phyloP scores from a whole-genome alignment of 2,797 vertebrate genomes.

The Muscicapa striata region DNA sequence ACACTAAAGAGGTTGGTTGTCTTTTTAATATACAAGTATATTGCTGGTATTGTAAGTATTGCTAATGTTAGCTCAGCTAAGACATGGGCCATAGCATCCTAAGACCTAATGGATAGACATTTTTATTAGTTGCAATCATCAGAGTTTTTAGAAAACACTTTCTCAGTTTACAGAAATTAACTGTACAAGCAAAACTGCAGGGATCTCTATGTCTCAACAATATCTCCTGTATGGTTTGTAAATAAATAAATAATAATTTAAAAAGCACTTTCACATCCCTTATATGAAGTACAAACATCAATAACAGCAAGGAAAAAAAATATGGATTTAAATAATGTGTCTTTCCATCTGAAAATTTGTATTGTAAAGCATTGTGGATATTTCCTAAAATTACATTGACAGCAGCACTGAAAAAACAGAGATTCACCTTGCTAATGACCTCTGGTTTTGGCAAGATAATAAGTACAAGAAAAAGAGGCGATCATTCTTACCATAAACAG shows the following conservation, averaged over 20 bases:
- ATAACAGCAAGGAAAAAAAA: not conserved
- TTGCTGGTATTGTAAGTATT: not conserved
- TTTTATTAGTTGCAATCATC: not conserved
- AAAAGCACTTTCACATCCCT: not conserved
- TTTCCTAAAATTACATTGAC: slow-evolving; percentile 14
- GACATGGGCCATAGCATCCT: not conserved
- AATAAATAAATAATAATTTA: not conserved
- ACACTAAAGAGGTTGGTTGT: not conserved
- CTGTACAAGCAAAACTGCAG: not conserved
- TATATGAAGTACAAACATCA: not conserved
- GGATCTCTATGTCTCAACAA: not conserved
- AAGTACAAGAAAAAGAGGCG: not conserved
- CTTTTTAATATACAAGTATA: not conserved
- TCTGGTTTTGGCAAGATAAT: slow-evolving; percentile 31
- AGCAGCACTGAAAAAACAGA: slow-evolving; percentile 7
- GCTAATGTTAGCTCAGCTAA: not conserved
- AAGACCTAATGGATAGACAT: not conserved
- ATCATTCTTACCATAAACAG: slow-evolving; percentile 52
- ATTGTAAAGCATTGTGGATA: not conserved
- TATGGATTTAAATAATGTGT: not conserved
- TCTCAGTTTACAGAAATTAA: not conserved
- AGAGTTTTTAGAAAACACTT: not conserved
- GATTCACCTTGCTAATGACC: slow-evolving; percentile 49
- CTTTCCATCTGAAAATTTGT: not conserved
- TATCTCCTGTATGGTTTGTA: not conserved